Percentiles rank a stretch among this genome's conserved stretches.
phyloP scores from a whole-genome alignment of 1,140 invertebrate genomes.

The Saccostrea glomerata region DNA sequence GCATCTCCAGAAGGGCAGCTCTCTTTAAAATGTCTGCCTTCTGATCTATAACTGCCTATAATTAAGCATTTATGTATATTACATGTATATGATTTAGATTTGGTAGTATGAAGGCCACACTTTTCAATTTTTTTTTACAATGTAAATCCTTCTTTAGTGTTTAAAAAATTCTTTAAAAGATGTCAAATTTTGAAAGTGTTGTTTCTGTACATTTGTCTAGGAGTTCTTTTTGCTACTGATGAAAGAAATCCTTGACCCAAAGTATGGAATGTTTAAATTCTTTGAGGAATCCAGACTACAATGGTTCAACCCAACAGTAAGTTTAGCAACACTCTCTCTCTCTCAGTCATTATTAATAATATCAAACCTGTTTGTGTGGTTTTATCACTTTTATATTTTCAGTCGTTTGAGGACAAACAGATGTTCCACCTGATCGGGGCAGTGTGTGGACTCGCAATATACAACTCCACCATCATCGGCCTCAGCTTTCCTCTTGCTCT shows the following conservation, averaged over 20 bases:
- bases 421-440: conserved; percentile 93
- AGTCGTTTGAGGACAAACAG: conserved; percentile 82
- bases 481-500: conserved; percentile 95
- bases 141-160: no score
- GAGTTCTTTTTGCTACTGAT: conserved; percentile 97
- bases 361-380: background rate
- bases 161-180: no score
- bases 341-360: background rate
- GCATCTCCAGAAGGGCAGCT: background rate
- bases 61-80: no score
- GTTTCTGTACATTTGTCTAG: conserved; percentile 76
- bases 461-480: conserved; percentile 97
- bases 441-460: conserved; percentile 95
- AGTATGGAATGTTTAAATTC: conserved; percentile 98
- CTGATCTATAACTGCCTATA: no score
- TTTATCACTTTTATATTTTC: conserved; percentile 51
- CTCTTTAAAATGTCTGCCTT: no score
- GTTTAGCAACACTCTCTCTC: background rate
- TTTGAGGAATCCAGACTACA: conserved; percentile 93
- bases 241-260: conserved; percentile 95
- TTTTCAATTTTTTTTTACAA: no score
- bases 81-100: no score
- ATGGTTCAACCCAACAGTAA: conserved; percentile 89
- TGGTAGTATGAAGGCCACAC: no score
- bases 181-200: no score